A percentile compares a stretch with the other conserved stretches of the same genome.
Evolutionary conservation across 2,888 invertebrate genomes (phyloP).

Genomic region (Drosophila anceps): DNA sequence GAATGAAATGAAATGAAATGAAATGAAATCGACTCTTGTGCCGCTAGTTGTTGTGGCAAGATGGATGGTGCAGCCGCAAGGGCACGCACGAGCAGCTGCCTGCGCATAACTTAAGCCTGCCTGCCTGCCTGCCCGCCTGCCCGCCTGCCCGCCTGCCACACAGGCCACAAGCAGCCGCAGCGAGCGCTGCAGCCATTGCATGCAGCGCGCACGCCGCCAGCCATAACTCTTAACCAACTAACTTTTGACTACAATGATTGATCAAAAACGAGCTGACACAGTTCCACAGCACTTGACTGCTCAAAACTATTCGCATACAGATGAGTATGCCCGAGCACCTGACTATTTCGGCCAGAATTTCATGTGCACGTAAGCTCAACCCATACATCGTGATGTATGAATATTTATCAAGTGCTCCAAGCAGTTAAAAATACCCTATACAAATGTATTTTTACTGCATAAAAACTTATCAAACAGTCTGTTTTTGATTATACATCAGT

Average conservation of each 20-base stretch:
- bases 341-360: background rate
- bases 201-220: background rate
- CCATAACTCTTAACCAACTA: constrained; percentile 13
- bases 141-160: background rate
- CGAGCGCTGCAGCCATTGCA: background rate
- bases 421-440: background rate
- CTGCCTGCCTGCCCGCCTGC: background rate
- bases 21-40: constrained; percentile 55
- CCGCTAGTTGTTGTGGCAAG: constrained; percentile 44
- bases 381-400: constrained; percentile 6
- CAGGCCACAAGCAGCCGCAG: constrained; percentile 1
- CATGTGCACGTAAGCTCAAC: background rate
- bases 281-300: constrained; percentile 22
- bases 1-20: constrained; percentile 57
- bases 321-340: background rate
- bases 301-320: constrained; percentile 8
- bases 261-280: constrained; percentile 38
- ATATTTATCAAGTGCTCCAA: background rate
- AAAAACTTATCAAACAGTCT: background rate
- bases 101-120: constrained; percentile 60
- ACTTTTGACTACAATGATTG: constrained; percentile 21
- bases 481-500: background rate
- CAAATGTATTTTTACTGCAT: background rate
- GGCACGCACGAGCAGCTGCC: constrained; percentile 69
- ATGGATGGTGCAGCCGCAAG: constrained; percentile 57